A percentile compares a stretch with the other conserved stretches of the same genome.
phyloP scores from a whole-genome alignment of 2,113 vertebrate genomes.

The Tupaia tana region DNA sequence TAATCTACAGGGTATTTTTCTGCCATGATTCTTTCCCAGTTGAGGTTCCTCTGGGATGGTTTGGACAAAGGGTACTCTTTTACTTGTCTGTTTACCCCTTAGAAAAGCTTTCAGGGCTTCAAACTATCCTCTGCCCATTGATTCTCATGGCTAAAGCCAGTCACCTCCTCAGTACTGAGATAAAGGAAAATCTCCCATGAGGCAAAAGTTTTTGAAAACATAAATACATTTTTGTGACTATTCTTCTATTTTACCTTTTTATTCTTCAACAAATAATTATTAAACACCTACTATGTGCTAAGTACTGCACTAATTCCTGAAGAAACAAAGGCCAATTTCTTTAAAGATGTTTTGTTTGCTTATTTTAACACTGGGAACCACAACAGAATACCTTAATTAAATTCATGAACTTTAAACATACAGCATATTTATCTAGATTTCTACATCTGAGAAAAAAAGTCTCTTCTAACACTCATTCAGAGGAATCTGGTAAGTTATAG shows the following conservation, averaged over 20 bases:
- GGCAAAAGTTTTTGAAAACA: not conserved
- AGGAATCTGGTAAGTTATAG: not conserved
- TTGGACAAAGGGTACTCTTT: not conserved
- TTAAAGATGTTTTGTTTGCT: not conserved
- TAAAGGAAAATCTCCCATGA: not conserved
- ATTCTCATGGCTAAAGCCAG: not conserved
- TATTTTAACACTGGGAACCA: not conserved
- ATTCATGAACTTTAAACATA: not conserved
- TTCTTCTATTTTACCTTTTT: constrained; percentile 4
- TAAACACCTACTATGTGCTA: not conserved
- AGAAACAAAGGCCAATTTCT: not conserved
- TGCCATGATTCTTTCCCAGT: not conserved
- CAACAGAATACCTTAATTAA: not conserved
- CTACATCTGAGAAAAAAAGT: not conserved
- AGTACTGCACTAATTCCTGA: not conserved
- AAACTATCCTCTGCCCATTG: not conserved
- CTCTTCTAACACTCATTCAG: not conserved
- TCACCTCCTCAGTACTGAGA: not conserved
- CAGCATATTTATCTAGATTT: not conserved
- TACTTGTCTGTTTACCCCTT: not conserved
- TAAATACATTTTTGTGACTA: not conserved
- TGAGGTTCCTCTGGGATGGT: not conserved
- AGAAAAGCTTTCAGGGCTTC: not conserved
- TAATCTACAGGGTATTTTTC: not conserved
- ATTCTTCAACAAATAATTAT: not conserved